Evolutionary conservation across 2,113 vertebrate species (phyloP).

Genomic region (Scortum barcoo): DNA sequence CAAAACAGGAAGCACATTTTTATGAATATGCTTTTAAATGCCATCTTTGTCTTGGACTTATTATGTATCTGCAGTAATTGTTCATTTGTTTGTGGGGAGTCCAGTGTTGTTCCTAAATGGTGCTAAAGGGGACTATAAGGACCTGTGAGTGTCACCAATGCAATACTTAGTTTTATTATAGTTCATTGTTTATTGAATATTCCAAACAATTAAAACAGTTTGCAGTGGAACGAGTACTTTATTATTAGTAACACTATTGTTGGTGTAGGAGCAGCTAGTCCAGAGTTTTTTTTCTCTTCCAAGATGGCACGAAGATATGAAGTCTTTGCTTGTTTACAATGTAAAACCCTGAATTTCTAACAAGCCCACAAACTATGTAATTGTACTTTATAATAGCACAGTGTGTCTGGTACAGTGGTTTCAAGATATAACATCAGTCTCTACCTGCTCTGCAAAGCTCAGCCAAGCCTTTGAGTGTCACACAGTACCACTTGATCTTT

Average conservation of each 20-base stretch:
- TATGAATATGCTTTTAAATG: slow-evolving; percentile 27
- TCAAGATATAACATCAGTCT: slow-evolving; percentile 20
- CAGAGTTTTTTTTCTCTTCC: not conserved
- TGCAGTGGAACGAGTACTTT: not conserved
- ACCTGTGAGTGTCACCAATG: slow-evolving; percentile 13
- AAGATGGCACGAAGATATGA: not conserved
- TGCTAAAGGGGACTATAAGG: slow-evolving; percentile 18
- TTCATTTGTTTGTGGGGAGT: slow-evolving; percentile 32
- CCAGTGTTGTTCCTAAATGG: slow-evolving; percentile 20
- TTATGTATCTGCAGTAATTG: slow-evolving; percentile 14
- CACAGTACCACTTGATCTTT: slow-evolving; percentile 40
- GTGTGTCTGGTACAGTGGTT: not conserved
- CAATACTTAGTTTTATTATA: slow-evolving; percentile 21
- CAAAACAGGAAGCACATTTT: slow-evolving; percentile 13
- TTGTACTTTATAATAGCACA: not conserved
- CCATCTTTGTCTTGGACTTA: slow-evolving; percentile 1
- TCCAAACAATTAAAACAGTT: slow-evolving; percentile 9
- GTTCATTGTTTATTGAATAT: slow-evolving; percentile 24
- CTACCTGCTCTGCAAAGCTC: slow-evolving; percentile 25
- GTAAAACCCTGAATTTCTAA: not conserved
- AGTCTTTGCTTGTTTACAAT: not conserved
- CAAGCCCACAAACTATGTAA: not conserved
- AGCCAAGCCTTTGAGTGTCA: slow-evolving; percentile 31
- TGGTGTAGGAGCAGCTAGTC: not conserved
- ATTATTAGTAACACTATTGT: not conserved